Evolutionary conservation across 2,888 invertebrate species (phyloP), one percentile per base, ranked within the genome.

Genomic region (Hipparchia semele): DNA sequence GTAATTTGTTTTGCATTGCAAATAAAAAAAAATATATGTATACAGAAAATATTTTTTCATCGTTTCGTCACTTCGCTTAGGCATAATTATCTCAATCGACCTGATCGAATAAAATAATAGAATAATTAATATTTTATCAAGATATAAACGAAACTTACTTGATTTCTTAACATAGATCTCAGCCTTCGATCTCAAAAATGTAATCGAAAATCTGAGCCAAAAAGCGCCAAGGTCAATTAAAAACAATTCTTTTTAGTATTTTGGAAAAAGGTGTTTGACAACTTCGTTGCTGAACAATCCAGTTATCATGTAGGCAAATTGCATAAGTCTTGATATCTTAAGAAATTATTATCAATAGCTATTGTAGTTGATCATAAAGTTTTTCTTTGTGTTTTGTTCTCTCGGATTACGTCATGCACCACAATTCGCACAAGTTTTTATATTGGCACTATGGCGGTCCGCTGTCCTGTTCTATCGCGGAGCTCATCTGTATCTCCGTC

Each of bases 361-460:
- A 77, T 81, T 84, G 78, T 83, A 82, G 84, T 82, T 79, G 83
- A 83, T 85, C 83, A 86, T 87, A 87, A 87, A 90, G 72, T 69
- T 74, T 70, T 69, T 58, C 69, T 75, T 84, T 78, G 66, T 77
- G 65, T 85, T 87, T 49, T 84, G 81, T 82, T 86, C 82, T 79
- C 80, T 80, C 76, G 79, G 76, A 79, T 88, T 87, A 87, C 90
- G 88, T 90, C 90, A 90, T 79, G 81, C 81, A 78, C 79, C 81
- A 80, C 85, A 80, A 81, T 82, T 78, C 80, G 79, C 78, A 81
- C 82, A 80, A 39, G 78, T 80, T 80, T 90, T 90, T 91, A 89
- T 88, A 85, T 87, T 83, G 82, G 86, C 86, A 83, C 86, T 83
- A 87, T 87, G 81, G 82, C 80, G 72, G 75, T 78, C 64, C 78